Base-by-base conservation (phyloP, 2,797 vertebrate genomes). In the Aplochiton taeniatus region DNA sequence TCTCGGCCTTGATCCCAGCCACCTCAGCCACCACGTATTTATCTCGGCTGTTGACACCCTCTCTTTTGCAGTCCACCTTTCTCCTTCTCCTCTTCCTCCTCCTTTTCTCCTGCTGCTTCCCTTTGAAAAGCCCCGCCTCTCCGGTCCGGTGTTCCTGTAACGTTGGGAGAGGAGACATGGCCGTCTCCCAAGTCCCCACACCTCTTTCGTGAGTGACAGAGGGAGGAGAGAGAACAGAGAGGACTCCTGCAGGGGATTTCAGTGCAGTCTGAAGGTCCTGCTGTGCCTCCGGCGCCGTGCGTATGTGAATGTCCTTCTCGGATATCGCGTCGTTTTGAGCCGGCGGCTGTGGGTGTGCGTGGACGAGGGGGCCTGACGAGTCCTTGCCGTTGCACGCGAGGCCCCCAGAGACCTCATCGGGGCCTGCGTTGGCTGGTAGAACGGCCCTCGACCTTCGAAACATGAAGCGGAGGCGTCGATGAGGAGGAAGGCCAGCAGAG, bases 401-500 rank as follows among this genome's bases (percentile, higher is more conserved):
- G 18, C 60, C 48, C 4, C 43, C 61, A n/a, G 65, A 66, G 17
- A 45, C 44, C 42, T 61, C 43, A 11, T 0, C n/a, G 4, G 42
- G 7, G 53, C 57, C 68, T 47, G 64, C n/a, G 17, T 63, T 55
- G 50, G 74, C 64, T 10, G 82, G 87, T 44, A 78, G 57, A 66
- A 83, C 72, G 0, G 73, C 66, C 66, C 59, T 62, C 13, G 76
- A 79, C 42, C 80, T 69, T 66, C 68, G 75, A 57, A 88, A 75
- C 18, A 85, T 20, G 6, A 83, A 79, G 52, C 75, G 70, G 44
- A 90, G 83, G 59, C 74, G 80, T 48, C 75, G 47, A 72, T 88
- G 86, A 4, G 82, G 84, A 0, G 84, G 79, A 19, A 87, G 64
- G 42, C 65, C 55, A 63, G 75, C 72, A 4, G 79, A 75, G n/a